phyloP scores from a whole-genome alignment of 2,113 vertebrate species.

The Petrocephalus microphthalmus region DNA sequence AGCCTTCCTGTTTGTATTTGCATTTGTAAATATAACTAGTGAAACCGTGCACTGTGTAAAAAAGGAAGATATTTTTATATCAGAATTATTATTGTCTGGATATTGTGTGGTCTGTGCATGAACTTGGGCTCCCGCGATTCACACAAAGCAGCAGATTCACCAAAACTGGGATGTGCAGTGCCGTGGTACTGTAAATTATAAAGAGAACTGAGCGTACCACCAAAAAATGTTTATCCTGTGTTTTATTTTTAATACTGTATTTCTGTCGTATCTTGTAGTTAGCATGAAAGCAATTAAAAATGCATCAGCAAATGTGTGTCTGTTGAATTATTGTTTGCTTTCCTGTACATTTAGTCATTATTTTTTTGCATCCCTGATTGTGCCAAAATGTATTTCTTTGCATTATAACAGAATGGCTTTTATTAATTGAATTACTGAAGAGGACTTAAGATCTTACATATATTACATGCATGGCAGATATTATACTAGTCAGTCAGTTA shows the following conservation, averaged over 20 bases:
- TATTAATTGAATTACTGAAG: not conserved
- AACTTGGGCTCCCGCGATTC: not conserved
- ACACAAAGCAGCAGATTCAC: not conserved
- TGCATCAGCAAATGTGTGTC: conserved; percentile 14
- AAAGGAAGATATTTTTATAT: conserved; percentile 24
- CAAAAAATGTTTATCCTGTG: not conserved
- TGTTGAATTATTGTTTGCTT: not conserved
- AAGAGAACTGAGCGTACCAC: not conserved
- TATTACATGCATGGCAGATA: not conserved
- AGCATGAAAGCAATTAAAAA: conserved; percentile 24
- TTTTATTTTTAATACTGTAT: not conserved
- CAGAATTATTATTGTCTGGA: conserved; percentile 21
- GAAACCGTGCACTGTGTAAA: conserved; percentile 23
- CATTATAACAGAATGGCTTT: not conserved
- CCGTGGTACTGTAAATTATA: not conserved
- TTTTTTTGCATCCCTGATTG: not conserved
- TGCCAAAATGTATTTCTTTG: not conserved
- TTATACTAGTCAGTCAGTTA: not conserved
- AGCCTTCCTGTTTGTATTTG: not conserved
- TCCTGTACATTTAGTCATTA: not conserved
- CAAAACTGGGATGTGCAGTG: not conserved
- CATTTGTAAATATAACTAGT: conserved; percentile 19
- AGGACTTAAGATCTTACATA: not conserved
- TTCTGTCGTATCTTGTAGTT: conserved; percentile 19
- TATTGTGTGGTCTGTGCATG: not conserved